Base-by-base conservation (phyloP, 2,113 vertebrate species). In the Blennius ocellaris region DNA sequence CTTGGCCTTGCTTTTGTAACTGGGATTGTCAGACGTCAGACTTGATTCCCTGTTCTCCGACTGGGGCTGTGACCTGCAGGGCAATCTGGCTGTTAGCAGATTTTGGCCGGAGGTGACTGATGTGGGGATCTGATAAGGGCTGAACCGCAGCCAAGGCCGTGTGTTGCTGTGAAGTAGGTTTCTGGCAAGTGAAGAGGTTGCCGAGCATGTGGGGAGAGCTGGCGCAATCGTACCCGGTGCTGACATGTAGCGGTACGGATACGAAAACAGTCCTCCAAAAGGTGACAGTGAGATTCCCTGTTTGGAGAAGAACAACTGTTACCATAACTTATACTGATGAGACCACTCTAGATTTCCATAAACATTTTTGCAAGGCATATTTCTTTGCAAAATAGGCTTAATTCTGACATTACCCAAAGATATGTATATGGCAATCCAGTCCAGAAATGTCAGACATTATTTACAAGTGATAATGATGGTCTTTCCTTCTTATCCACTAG, bases 251-350 rank as follows among this genome's bases (percentile, higher is more conserved):
- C 92, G 93, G 84, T 96, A 97, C 0, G 96, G 96, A 79, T 98
- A 97, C n/a, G 98, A 94, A 77, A 97, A 93, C 82, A 99, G 84
- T 81, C 96, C 95, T 76, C 97, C 95, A 62, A 96, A 96, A 36
- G 95, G 94, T 81, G 95, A 94, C 93, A 96, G 93, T 66, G 96
- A 95, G 71, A 97, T 93, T 93, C 96, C 96, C 98, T 99, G 92
- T 5, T 30, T 30, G 21, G 21, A 30, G 21, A 30, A 30, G 21
- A 30, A 30, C 21, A 30, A 30, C 21, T 30, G 21, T 30, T 30
- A 30, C 21, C 21, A 30, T 30, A 30, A 30, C 21, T 2, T 30
- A 30, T 30, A 30, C 21, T 30, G 2, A 30, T 30, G 2, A 30
- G 21, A 30, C 21, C 21, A 30, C 21, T 30, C 21, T 30, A 30